Conservation (phyloP, 2,888 invertebrate genomes). For the Andrena camellia region DNA sequence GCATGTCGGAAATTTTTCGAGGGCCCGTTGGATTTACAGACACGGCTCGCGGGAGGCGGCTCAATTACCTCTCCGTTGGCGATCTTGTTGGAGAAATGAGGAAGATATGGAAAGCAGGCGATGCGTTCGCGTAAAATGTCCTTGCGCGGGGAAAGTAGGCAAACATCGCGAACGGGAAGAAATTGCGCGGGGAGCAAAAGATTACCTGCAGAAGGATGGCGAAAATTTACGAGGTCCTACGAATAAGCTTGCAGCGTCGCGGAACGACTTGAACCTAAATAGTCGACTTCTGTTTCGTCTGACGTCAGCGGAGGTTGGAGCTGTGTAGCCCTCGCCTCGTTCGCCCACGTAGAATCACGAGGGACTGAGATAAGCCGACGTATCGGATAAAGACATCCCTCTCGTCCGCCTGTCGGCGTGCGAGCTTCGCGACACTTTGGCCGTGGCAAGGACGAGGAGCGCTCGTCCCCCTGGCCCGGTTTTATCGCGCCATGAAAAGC, state of each 20-base stretch:
- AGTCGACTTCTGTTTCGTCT: slow-evolving; percentile 23
- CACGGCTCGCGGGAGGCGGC: background rate
- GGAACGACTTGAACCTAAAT: slow-evolving; percentile 11
- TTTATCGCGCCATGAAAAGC: slow-evolving; percentile 56
- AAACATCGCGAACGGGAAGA: background rate
- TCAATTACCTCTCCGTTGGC: background rate
- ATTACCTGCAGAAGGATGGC: too few species aligned
- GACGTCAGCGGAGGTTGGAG: slow-evolving; percentile 39
- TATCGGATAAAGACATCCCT: slow-evolving; percentile 58
- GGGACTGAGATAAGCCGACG: slow-evolving; percentile 55
- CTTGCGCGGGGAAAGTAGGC: background rate
- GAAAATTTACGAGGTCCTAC: too few species aligned
- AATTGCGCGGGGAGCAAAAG: background rate
- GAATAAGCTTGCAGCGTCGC: slow-evolving; percentile 2
- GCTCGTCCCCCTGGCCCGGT: slow-evolving; percentile 10
- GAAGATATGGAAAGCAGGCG: background rate
- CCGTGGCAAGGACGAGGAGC: background rate
- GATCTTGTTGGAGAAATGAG: background rate
- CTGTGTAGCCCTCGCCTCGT: slow-evolving; percentile 56
- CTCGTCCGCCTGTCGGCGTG: slow-evolving; percentile 26
- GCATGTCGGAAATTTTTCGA: slow-evolving; percentile 29
- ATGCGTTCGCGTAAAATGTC: background rate
- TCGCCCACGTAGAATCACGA: slow-evolving; percentile 48
- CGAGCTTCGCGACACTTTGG: background rate
- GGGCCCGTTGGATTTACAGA: slow-evolving; percentile 24